Base-by-base conservation (phyloP, 1,140 invertebrate genomes). In the roundworm (Caenorhabditis elegans) region DNA sequence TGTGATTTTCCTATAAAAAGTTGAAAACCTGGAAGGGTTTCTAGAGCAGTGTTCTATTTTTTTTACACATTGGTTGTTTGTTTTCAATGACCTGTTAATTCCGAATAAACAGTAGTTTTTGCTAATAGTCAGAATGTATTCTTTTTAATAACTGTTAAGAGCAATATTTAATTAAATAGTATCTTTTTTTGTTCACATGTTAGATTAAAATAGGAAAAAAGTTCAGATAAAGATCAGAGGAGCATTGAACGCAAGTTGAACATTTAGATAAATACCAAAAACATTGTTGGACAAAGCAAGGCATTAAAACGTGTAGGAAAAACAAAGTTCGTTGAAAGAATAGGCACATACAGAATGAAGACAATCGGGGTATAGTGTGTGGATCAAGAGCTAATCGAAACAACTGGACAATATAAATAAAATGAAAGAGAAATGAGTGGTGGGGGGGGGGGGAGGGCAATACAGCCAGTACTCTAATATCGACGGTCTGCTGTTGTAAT, bases 381-480 rank as follows among this genome's bases (percentile, higher is more conserved):
- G 31, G 34, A 39, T 70, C 34, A 39, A 39, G 53, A 34, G 53
- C 34, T 34, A 39, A 22, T 43, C n/a, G 17, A 39, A 70, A 39
- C 39, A 43, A 5, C 8, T 60, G 26, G 28, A 70, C 31, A 70
- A 34, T 34, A 65, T 65, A 10, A 11, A 22, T 17, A 70, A 70
- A 70, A 39, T 17, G 60, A n/a, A 60, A 60, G 31, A 31, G 28
- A 55, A 60, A 60, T 10, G n/a, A 34, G 26, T 13, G n/a, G 46
- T 31, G n/a, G n/a, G n/a, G n/a, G n/a, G n/a, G n/a, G n/a, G n/a
- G n/a, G n/a, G n/a, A n/a, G n/a, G n/a, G n/a, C n/a, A n/a, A n/a
- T n/a, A n/a, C 60, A 39, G 39, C 28, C 60, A 70, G n/a, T 34
- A n/a, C n/a, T 31, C 60, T 70, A 70, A 70, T 70, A 70, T 70